phyloP scores from a whole-genome alignment of 2,888 invertebrate genomes.

The Mechanitis mazaeus region DNA sequence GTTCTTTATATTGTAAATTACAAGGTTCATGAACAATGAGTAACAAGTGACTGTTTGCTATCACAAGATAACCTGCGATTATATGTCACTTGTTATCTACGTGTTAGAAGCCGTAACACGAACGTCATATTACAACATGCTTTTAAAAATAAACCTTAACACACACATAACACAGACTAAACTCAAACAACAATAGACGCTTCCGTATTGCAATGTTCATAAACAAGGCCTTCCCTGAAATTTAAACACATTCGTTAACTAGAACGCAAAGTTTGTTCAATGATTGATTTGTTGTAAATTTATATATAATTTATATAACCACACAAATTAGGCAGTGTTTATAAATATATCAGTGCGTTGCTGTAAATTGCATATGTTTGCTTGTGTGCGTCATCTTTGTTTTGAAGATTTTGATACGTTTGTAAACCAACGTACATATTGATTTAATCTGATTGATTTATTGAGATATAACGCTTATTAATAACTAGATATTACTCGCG shows the following conservation, averaged over 20 bases:
- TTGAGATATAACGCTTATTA: not conserved
- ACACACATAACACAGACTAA: not conserved
- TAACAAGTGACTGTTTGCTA: constrained; percentile 16
- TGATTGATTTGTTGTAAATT: constrained; percentile 20
- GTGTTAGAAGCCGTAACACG: constrained; percentile 22
- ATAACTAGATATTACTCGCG: too few relatives aligned
- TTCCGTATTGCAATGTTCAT: constrained; percentile 11
- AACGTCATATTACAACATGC: constrained; percentile 21
- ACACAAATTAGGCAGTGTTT: constrained; percentile 21
- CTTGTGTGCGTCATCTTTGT: constrained; percentile 6
- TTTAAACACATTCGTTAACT: constrained; percentile 15
- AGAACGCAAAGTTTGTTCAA: constrained; percentile 15
- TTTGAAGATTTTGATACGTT: not conserved
- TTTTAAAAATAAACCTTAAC: constrained; percentile 11
- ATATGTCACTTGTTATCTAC: constrained; percentile 39
- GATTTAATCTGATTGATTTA: not conserved
- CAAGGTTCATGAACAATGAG: constrained; percentile 12
- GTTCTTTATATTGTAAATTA: not conserved
- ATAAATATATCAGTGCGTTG: constrained; percentile 22
- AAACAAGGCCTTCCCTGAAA: constrained; percentile 21
- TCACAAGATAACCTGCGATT: constrained; percentile 40
- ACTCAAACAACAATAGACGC: not conserved
- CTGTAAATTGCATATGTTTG: constrained; percentile 13
- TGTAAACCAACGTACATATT: not conserved
- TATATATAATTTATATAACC: constrained; percentile 20